Evolutionary conservation across 2,797 vertebrate species (phyloP), one percentile per base, ranked within the genome.

Genomic region (Myiotriccus ornatus): DNA sequence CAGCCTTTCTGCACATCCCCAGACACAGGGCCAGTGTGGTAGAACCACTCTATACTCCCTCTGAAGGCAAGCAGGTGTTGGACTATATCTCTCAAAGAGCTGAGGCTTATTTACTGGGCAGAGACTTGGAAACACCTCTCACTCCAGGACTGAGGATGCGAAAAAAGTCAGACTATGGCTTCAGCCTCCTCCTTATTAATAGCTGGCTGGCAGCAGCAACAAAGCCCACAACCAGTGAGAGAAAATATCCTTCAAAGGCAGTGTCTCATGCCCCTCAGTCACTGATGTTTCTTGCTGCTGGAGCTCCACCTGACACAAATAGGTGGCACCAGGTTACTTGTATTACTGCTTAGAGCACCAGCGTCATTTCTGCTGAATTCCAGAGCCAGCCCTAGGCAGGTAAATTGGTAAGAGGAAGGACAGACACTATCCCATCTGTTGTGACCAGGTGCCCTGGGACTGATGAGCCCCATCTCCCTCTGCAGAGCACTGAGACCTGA

Each of bases 21-120:
- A 44, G 39, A 34, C 28, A 67, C 1, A 3, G 9, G 23, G 12
- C 4, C 34, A 74, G n/a, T 1, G 1, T 28, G 57, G 12, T 23
- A 89, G 44, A 18, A 83, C 30, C 35, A 50, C 24, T 24, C 7
- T 7, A 35, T 14, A 13, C 18, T 55, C 44, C 12, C 21, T 85
- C 44, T 32, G 14, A 37, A 67, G 16, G 10, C 0, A 0, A 14
- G 22, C 14, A 84, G 37, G 12, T 64, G 6, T 35, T 78, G 56
- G 88, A 88, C 37, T 60, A 64, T 20, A 75, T 17, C 56, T 75
- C 5, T 35, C 32, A 74, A 22, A 69, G 41, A 76, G 20, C 27
- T 85, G 57, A 75, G 35, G 8, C 49, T 78, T 74, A 63, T 50
- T 71, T n/a, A 84, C 24, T 65, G 14, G 30, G 14, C n/a, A 84